Evolutionary conservation across 2,888 invertebrate genomes (phyloP).

Genomic region (Lasioglossum figueresi): DNA sequence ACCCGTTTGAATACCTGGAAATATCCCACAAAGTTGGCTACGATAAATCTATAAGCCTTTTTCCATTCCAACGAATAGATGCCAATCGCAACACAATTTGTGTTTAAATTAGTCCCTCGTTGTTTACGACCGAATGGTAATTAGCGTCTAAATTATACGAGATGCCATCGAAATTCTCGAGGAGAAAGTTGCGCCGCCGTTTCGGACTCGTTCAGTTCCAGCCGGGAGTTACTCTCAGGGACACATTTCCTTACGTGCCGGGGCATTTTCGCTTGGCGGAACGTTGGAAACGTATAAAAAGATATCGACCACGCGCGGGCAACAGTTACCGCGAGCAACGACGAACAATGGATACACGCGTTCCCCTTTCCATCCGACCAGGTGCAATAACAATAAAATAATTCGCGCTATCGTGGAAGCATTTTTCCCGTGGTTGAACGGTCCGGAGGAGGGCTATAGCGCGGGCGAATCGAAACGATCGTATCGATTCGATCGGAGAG

Average conservation of each 20-base stretch:
- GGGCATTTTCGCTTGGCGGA: background rate
- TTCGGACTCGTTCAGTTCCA: background rate
- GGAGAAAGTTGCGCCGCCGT: background rate
- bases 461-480: background rate
- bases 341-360: background rate
- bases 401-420: background rate
- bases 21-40: background rate
- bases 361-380: background rate
- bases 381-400: background rate
- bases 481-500: constrained; percentile 8
- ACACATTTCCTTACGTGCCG: background rate
- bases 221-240: background rate
- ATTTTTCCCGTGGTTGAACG: background rate
- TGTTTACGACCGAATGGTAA: background rate
- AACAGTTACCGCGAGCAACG: background rate
- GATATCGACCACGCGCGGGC: background rate
- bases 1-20: no score
- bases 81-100: background rate
- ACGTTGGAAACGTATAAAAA: background rate
- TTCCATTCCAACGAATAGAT: background rate
- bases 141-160: background rate
- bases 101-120: background rate
- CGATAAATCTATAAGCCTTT: background rate
- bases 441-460: background rate
- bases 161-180: background rate